phyloP scores from a whole-genome alignment of 2,888 invertebrate species.

The Noctua janthe region DNA sequence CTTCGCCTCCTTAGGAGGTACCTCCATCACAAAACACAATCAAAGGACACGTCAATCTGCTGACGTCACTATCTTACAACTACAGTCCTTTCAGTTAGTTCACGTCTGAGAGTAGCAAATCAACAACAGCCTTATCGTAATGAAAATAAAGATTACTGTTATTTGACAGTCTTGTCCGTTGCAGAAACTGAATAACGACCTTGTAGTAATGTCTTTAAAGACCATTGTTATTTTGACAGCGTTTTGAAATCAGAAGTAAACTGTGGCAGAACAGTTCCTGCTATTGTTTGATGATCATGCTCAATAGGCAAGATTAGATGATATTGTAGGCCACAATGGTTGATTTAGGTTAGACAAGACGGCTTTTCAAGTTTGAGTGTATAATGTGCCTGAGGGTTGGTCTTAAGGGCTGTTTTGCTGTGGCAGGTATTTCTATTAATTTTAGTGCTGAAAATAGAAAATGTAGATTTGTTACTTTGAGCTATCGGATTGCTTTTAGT shows the following conservation, averaged over 20 bases:
- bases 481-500: neutral
- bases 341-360: conserved; percentile 47
- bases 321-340: conserved; percentile 18
- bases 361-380: neutral
- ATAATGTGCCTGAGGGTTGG: neutral
- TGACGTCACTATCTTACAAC: conserved; percentile 41
- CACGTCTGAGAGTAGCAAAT: too few species aligned
- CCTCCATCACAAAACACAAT: conserved; percentile 10
- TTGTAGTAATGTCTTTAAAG: neutral
- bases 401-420: neutral
- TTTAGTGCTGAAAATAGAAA: neutral
- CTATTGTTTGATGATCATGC: conserved; percentile 37
- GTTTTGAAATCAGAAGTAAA: neutral
- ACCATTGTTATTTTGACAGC: neutral
- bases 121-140: neutral
- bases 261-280: neutral
- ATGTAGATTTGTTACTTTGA: neutral
- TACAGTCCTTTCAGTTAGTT: neutral
- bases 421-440: neutral
- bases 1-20: neutral
- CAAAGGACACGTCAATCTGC: conserved; percentile 58
- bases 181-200: neutral
- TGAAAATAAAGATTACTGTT: neutral
- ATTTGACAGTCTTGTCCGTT: neutral
- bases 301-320: conserved; percentile 42